Evolutionary conservation across 2,113 vertebrate species (phyloP).

Genomic region (Natator depressus): DNA sequence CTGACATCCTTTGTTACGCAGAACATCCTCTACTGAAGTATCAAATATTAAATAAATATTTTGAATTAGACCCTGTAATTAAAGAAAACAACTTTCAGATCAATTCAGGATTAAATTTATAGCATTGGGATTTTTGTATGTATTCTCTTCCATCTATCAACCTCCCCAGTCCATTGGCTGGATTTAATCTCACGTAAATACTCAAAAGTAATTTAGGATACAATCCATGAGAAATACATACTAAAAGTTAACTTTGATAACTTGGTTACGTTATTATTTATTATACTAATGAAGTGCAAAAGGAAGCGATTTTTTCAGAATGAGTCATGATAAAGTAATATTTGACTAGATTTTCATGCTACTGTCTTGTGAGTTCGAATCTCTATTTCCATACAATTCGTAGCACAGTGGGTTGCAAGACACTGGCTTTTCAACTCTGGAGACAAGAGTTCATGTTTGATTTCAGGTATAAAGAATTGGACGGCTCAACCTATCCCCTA

Average conservation of each 20-base stretch:
- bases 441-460: neutral
- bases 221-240: neutral
- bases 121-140: neutral
- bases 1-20: constrained; percentile 89
- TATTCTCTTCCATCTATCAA: neutral
- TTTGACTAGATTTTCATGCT: neutral
- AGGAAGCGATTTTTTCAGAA: neutral
- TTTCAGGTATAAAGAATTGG: neutral
- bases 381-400: accelerated
- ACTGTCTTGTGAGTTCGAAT: neutral
- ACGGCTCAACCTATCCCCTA: neutral
- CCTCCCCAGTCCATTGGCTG: neutral
- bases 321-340: neutral
- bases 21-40: constrained; percentile 87
- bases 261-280: neutral
- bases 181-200: neutral
- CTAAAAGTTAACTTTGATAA: neutral
- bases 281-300: neutral
- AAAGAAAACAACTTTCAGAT: neutral
- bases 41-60: constrained; percentile 91
- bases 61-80: constrained; percentile 91
- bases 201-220: neutral
- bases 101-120: neutral
- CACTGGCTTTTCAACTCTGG: neutral
- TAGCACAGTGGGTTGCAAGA: neutral